Evolutionary conservation across 1,140 invertebrate genomes (phyloP).

Genomic region (Lepeophtheirus salmonis): DNA sequence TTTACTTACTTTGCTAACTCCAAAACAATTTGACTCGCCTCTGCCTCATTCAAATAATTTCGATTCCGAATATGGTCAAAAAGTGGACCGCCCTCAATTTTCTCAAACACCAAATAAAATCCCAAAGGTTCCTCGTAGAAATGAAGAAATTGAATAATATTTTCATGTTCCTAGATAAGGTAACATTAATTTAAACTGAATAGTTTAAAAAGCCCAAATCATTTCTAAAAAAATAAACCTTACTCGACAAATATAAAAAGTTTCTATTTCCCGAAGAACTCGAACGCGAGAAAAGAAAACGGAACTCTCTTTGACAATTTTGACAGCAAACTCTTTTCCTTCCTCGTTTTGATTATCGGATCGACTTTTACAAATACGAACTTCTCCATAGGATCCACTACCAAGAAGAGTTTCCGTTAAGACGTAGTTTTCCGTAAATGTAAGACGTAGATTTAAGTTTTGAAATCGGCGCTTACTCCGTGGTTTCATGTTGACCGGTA

Average conservation of each 20-base stretch:
- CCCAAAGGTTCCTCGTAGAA: slow-evolving; percentile 34
- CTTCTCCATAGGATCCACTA: too few relatives aligned
- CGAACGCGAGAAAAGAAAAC: slow-evolving; percentile 28
- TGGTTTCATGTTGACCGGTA: too few relatives aligned
- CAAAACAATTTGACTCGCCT: slow-evolving; percentile 4
- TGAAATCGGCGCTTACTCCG: too few relatives aligned
- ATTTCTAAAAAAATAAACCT: too few relatives aligned
- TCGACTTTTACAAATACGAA: too few relatives aligned
- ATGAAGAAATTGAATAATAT: slow-evolving; percentile 38
- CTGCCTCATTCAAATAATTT: slow-evolving; percentile 18
- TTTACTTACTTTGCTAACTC: not conserved
- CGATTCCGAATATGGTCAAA: slow-evolving; percentile 25
- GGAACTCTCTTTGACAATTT: slow-evolving; percentile 34
- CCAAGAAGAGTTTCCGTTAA: too few relatives aligned
- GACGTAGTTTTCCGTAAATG: too few relatives aligned
- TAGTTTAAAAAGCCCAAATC: too few relatives aligned
- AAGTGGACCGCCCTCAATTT: slow-evolving; percentile 27
- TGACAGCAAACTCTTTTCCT: slow-evolving; percentile 30
- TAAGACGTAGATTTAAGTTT: too few relatives aligned
- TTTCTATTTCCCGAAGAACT: slow-evolving; percentile 40
- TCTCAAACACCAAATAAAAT: slow-evolving; percentile 31
- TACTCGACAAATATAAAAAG: slow-evolving; percentile 36
- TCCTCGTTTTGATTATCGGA: too few relatives aligned
- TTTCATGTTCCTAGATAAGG: too few relatives aligned
- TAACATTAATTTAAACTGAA: too few relatives aligned